Evolutionary conservation across 2,888 invertebrate species (phyloP).

Genomic region (Macrosoma leucophasiata): DNA sequence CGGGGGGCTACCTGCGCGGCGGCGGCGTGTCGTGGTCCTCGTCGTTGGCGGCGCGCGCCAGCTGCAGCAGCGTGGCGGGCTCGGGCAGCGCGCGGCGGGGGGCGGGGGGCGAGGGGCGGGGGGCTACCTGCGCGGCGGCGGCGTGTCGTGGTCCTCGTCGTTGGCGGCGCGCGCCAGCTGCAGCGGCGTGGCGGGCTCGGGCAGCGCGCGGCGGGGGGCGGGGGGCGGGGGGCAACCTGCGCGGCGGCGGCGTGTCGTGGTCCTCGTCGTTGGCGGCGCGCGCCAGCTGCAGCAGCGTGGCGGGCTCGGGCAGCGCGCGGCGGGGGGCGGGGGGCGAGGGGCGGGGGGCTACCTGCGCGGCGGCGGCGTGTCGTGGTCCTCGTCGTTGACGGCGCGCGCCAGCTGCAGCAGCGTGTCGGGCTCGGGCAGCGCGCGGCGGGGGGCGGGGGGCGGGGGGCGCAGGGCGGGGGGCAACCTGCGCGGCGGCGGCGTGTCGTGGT

Average conservation of each 20-base stretch:
- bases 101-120: conserved; percentile 7
- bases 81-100: conserved; percentile 83
- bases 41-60: conserved; percentile 89
- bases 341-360: conserved; percentile 70
- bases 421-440: conserved; percentile 84
- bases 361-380: conserved; percentile 79
- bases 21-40: conserved; percentile 67
- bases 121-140: conserved; percentile 75
- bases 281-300: conserved; percentile 84
- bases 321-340: conserved; percentile 65
- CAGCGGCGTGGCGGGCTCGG: conserved; percentile 82
- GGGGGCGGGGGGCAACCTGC: conserved; percentile 5
- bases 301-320: conserved; percentile 83
- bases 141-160: conserved; percentile 80
- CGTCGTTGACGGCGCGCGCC: conserved; percentile 84
- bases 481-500: conserved; percentile 94
- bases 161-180: conserved; percentile 88
- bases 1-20: conserved; percentile 86
- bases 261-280: conserved; percentile 57
- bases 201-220: conserved; percentile 75
- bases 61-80: conserved; percentile 94
- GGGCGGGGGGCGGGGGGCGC: conserved; percentile 78
- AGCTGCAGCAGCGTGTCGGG: conserved; percentile 85
- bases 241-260: conserved; percentile 72
- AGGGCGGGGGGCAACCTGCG: conserved; percentile 83